These are phyloP conservation scores for Botia almorhae DNA, from an alignment of 2,797 vertebrate species.

Conservation along the genomic window DNA sequence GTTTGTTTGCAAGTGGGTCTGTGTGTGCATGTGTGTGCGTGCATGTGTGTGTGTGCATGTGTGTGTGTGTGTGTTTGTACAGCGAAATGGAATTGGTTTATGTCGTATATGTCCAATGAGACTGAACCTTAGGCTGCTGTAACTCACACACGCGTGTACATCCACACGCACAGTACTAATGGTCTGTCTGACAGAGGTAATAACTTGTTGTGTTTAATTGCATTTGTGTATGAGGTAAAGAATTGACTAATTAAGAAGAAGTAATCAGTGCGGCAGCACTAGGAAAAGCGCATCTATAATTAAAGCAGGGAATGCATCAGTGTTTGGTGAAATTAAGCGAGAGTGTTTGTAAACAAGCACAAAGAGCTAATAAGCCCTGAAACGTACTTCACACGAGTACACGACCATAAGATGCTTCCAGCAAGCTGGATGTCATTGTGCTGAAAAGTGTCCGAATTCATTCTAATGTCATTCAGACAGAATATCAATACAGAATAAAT, in stretches of 20 bases:
- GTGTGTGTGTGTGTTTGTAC: constrained; percentile 46
- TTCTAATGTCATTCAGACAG: too few species aligned
- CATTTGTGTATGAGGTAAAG: constrained; percentile 61
- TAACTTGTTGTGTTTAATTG: constrained; percentile 66
- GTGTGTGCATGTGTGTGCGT: constrained; percentile 19
- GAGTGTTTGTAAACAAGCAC: constrained; percentile 52
- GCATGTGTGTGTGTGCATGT: background rate
- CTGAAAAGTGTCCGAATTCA: too few species aligned
- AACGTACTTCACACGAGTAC: constrained; percentile 1
- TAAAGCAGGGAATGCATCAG: constrained; percentile 61
- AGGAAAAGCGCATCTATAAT: constrained; percentile 62
- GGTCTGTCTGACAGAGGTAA: constrained; percentile 56
- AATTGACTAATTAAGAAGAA: constrained; percentile 65
- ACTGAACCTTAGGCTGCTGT: constrained; percentile 47
- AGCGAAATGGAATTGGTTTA: constrained; percentile 52
- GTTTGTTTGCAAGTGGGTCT: constrained; percentile 21
- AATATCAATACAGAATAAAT: too few species aligned
- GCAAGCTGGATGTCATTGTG: background rate
- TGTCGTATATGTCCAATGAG: constrained; percentile 55
- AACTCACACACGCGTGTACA: constrained; percentile 3
- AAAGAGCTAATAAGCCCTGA: constrained; percentile 48
- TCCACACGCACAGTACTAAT: constrained; percentile 46
- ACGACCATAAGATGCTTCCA: background rate
- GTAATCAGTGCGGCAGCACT: constrained; percentile 58
- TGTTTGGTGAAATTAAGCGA: constrained; percentile 60